Percentiles rank a stretch among this genome's conserved stretches.
Evolutionary conservation across 2,113 vertebrate genomes (phyloP).

Genomic region (Prionailurus bengalensis): DNA sequence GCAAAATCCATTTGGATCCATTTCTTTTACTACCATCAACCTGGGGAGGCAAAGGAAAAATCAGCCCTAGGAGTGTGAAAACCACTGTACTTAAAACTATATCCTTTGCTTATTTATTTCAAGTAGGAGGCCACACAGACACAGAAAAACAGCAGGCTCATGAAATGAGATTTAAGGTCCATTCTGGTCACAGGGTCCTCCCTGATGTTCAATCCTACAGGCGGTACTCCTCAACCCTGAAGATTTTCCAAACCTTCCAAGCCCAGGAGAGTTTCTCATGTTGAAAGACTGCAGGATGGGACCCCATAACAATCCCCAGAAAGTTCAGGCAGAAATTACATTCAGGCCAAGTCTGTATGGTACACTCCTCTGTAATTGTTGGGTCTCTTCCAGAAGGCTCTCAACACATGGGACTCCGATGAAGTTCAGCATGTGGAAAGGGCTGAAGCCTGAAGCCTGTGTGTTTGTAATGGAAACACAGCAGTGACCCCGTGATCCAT

Average conservation of each 20-base stretch:
- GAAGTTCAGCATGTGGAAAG: constrained; percentile 61
- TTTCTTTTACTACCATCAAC: constrained; percentile 29
- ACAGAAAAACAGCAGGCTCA: constrained; percentile 20
- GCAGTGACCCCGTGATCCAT: constrained; percentile 73
- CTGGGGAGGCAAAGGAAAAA: constrained; percentile 1
- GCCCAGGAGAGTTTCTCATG: constrained; percentile 55
- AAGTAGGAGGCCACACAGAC: constrained; percentile 58
- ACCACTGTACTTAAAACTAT: constrained; percentile 45
- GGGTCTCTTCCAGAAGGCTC: constrained; percentile 78
- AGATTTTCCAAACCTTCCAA: constrained; percentile 48
- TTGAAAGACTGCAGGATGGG: constrained; percentile 64
- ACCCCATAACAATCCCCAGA: constrained; percentile 50
- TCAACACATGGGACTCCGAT: constrained; percentile 66
- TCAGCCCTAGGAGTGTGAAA: constrained; percentile 27
- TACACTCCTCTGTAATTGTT: constrained; percentile 57
- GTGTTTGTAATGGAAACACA: constrained; percentile 84
- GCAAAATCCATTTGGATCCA: constrained; percentile 66
- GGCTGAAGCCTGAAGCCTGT: constrained; percentile 75
- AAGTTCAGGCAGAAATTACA: constrained; percentile 66
- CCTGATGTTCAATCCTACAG: neutral
- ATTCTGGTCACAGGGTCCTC: neutral
- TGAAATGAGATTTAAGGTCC: constrained; percentile 46
- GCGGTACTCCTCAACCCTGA: neutral
- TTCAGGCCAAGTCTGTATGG: constrained; percentile 52
- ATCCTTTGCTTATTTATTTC: constrained; percentile 65